Percentiles rank a stretch among this genome's conserved stretches.
Evolutionary conservation across 2,113 vertebrate genomes (phyloP).

Genomic region (Chascanopsetta lugubris): DNA sequence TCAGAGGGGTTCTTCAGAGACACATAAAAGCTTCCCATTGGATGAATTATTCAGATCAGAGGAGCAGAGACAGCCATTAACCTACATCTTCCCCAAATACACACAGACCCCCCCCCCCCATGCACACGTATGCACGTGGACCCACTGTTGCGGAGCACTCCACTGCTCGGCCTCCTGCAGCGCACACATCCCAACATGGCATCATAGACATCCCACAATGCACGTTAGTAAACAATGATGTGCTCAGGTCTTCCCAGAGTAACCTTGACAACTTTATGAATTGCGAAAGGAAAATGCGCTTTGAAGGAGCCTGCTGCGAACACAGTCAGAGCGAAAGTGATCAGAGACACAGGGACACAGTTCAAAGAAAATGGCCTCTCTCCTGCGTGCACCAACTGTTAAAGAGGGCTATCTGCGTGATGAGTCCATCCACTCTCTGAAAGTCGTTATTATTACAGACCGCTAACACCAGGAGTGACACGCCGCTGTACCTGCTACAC

Average conservation of each 20-base stretch:
- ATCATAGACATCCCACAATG: constrained; percentile 10
- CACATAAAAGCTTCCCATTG: constrained; percentile 65
- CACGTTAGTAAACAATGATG: constrained; percentile 19
- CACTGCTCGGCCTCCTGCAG: neutral
- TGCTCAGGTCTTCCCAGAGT: constrained; percentile 6
- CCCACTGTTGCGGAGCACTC: neutral
- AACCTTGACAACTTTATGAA: constrained; percentile 13
- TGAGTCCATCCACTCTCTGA: constrained; percentile 24
- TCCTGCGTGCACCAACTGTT: constrained; percentile 21
- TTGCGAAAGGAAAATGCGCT: neutral
- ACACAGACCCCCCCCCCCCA: constrained; percentile 18
- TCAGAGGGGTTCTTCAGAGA: constrained; percentile 59
- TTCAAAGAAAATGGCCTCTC: constrained; percentile 32
- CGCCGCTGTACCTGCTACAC: constrained; percentile 3
- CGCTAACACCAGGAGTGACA: constrained; percentile 14
- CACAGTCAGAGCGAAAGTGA: constrained; percentile 33
- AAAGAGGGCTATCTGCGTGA: constrained; percentile 23
- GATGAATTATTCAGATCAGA: constrained; percentile 77
- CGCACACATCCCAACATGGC: constrained; percentile 1
- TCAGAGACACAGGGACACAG: constrained; percentile 22
- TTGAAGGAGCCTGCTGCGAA: constrained; percentile 1
- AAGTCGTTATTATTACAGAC: constrained; percentile 21
- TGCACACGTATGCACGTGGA: constrained; percentile 5
- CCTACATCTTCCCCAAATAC: constrained; percentile 65
- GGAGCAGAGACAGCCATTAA: constrained; percentile 70